Percentiles rank a stretch among this genome's conserved stretches.
phyloP scores from a whole-genome alignment of 2,113 vertebrate species.

The Lepisosteus oculatus region DNA sequence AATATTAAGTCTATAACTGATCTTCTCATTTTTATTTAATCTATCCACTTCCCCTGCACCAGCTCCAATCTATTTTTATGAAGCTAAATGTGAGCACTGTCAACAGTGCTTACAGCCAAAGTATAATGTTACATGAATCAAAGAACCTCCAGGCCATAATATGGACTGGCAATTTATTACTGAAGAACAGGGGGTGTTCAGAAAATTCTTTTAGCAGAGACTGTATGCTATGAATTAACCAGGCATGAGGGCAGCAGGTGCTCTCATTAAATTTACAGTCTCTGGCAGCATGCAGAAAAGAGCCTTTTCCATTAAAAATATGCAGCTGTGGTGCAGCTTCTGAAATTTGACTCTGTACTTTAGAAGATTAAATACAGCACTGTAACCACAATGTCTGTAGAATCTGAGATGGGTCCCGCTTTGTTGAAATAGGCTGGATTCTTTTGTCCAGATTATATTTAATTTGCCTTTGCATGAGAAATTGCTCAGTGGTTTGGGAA shows the following conservation, averaged over 20 bases:
- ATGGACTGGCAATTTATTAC: constrained; percentile 67
- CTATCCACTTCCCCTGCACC: constrained; percentile 34
- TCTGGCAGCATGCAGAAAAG: constrained; percentile 50
- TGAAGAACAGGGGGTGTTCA: constrained; percentile 59
- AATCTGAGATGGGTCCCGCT: neutral
- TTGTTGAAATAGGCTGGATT: neutral
- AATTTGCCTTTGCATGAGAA: constrained; percentile 2
- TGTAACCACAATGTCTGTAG: neutral
- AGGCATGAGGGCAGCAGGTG: constrained; percentile 65
- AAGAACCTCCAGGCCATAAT: constrained; percentile 59
- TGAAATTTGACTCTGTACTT: neutral
- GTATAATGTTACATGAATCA: constrained; percentile 69
- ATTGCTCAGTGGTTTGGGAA: neutral
- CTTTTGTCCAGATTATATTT: neutral
- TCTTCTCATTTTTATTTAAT: constrained; percentile 60
- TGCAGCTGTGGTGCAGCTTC: constrained; percentile 42
- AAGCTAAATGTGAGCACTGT: constrained; percentile 57
- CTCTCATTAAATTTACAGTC: constrained; percentile 65
- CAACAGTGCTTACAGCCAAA: constrained; percentile 54
- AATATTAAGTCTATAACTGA: constrained; percentile 53
- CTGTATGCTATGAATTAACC: constrained; percentile 62
- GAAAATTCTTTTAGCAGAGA: constrained; percentile 59
- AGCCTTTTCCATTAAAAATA: constrained; percentile 38
- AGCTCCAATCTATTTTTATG: constrained; percentile 41
- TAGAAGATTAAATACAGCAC: neutral